Evolutionary conservation across 2,888 invertebrate genomes (phyloP), one percentile per base, ranked within the genome.

Genomic region (Lasius platythorax): DNA sequence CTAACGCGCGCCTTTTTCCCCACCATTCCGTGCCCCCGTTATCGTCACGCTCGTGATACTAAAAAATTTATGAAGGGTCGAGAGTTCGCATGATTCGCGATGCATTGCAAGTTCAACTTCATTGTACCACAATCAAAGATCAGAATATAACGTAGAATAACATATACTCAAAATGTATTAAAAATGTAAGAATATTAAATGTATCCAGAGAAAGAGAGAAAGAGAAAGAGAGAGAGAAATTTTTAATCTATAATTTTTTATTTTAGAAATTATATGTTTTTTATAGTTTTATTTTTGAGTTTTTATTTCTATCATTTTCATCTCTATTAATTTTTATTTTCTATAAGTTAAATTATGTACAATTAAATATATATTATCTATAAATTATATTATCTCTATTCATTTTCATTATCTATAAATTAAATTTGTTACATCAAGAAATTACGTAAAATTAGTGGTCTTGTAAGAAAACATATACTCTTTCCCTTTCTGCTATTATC

Each of bases 1-100:
- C 89, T 89, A 91, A 90, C 91, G 84, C 87, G 88, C 86, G 82
- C 82, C 78, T 50, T 74, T 66, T 83, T 83, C 88, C 90, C 90
- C 87, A 79, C 85, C 85, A 75, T 33, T 12, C 12, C 18, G 2
- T 53, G 37, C 63, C 56, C n/a, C 64, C 87, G 74, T 79, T 90
- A 87, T 89, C 88, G 68, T 56, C 64, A 15, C 15, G 58, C 53
- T 70, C 37, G 12, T 66, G 67, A 85, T 76, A 82, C 56, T 30
- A 33, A 81, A 87, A 76, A 85, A 43, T 75, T 40, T 81, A 58
- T 37, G 68, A 61, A 75, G 53, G 53, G 50, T 43, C 23, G 58
- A 1, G 30, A 79, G 75, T 81, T 81, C 46, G n/a, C 37, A 18
- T 8, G 43, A 72, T 43, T 56, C 1, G n/a, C n/a, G 40, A 72